phyloP scores from a whole-genome alignment of 2,113 vertebrate species.

The Hippoglossus stenolepis region DNA sequence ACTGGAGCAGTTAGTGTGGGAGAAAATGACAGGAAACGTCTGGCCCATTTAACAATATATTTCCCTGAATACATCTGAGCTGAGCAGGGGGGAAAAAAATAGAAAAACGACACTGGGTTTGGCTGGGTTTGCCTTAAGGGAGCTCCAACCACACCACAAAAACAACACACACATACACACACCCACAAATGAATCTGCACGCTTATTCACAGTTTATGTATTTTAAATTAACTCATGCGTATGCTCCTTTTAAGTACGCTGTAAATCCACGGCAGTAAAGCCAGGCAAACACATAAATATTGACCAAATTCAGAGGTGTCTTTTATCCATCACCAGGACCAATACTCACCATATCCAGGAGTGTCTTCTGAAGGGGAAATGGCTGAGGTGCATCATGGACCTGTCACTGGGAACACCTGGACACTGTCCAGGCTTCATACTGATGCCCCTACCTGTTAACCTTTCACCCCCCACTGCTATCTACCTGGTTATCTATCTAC shows the following conservation, averaged over 20 bases:
- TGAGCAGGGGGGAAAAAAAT: constrained; percentile 28
- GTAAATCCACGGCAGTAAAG: background rate
- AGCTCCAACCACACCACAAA: constrained; percentile 39
- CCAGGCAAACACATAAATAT: background rate
- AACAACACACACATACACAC: constrained; percentile 57
- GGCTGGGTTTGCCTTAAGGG: constrained; percentile 31
- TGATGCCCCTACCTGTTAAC: constrained; percentile 41
- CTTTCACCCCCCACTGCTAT: constrained; percentile 31
- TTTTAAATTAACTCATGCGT: constrained; percentile 13
- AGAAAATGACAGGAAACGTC: constrained; percentile 79
- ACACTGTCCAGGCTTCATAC: constrained; percentile 83
- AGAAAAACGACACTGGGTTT: constrained; percentile 17
- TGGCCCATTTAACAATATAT: constrained; percentile 78
- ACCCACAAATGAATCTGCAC: constrained; percentile 7
- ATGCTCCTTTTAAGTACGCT: too few relatives aligned
- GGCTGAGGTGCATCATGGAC: constrained; percentile 95
- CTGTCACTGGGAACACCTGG: constrained; percentile 82
- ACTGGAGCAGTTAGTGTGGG: constrained; percentile 68
- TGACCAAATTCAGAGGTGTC: background rate
- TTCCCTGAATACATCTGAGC: constrained; percentile 63
- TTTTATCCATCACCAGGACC: background rate
- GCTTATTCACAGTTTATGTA: constrained; percentile 4
- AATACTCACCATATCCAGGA: constrained; percentile 98
- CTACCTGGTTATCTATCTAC: constrained; percentile 45
- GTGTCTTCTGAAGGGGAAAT: constrained; percentile 95